Base-by-base conservation (phyloP, 2,113 vertebrate species). In the Melanocharis versteri region DNA sequence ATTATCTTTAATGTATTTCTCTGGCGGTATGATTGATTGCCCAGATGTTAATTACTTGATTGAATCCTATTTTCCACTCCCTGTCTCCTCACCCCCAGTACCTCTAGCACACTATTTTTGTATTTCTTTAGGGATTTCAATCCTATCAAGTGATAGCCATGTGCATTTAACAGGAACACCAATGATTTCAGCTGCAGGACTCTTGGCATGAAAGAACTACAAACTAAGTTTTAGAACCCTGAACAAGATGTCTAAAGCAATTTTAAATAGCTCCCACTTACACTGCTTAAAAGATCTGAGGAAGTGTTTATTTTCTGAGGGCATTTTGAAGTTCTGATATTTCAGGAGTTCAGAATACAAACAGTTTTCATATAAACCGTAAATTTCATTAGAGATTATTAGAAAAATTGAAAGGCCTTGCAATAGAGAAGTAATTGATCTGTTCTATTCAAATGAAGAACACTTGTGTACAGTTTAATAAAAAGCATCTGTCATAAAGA, bases 401-500 rank as follows among this genome's bases (percentile, higher is more conserved):
- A 70, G 28, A 89, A 80, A 17, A 95, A 94, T n/a, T 66, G 66
- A 76, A 87, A 87, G 39, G 70, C 57, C 53, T 84, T 65, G 31
- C n/a, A 84, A 71, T 23, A 70, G n/a, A 76, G 40, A 93, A 85
- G 42, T 53, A 93, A 90, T 57, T 79, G 81, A 94, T 93, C 48
- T 75, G 31, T 42, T 86, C 39, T 89, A 53, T 66, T 86, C 75
- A 79, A 65, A 71, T 10, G 47, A 60, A 90, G 15, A 95, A 64
- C 17, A 73, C 31, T 94, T 83, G 61, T 90, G 64, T 54, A 50
- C 24, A 65, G n/a, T 84, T 94, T 90, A 92, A 91, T 93, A 94
- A 93, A 93, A 92, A 92, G 61, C 47, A 90, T 20, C 39, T 84
- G 78, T 95, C 84, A 91, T 71, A 89, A 93, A 96, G 80, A 94